These are phyloP conservation scores for Julus scandinavius DNA, from an alignment of 2,888 invertebrate genomes.

Conservation along the genomic window DNA sequence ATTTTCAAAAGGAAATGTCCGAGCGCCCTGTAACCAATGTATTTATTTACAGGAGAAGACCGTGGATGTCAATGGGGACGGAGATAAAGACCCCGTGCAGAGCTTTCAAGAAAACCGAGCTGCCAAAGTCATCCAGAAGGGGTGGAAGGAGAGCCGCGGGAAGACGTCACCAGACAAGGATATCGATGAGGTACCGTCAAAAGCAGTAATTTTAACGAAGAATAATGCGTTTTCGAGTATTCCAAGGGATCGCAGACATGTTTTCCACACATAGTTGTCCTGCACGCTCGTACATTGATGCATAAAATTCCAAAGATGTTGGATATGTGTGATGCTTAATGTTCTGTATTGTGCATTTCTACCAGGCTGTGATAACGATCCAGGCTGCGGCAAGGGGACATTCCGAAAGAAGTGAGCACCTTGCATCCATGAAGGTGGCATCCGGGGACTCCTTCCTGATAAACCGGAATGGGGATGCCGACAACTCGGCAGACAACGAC, in stretches of 20 bases:
- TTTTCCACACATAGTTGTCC: too few relatives aligned
- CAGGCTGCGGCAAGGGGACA: constrained; percentile 19
- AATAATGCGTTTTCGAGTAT: too few relatives aligned
- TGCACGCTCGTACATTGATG: too few relatives aligned
- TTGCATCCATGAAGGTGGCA: neutral
- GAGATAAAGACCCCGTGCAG: neutral
- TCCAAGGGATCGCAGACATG: too few relatives aligned
- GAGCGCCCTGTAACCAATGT: neutral
- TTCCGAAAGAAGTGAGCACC: neutral
- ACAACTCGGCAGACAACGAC: neutral
- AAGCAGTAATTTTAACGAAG: too few relatives aligned
- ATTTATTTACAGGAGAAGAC: neutral
- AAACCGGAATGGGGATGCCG: neutral
- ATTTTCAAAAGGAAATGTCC: too few relatives aligned
- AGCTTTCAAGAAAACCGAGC: neutral
- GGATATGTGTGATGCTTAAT: too few relatives aligned
- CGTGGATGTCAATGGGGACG: neutral
- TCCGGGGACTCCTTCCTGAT: neutral
- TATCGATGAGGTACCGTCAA: neutral
- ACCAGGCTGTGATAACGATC: constrained; percentile 23
- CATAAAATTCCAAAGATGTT: too few relatives aligned
- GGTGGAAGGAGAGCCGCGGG: constrained; percentile 34
- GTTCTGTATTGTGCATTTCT: neutral
- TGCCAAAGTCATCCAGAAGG: constrained; percentile 15
- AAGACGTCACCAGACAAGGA: neutral